Conservation (phyloP, 2,113 vertebrate species). For the Oryzias curvinotus region DNA sequence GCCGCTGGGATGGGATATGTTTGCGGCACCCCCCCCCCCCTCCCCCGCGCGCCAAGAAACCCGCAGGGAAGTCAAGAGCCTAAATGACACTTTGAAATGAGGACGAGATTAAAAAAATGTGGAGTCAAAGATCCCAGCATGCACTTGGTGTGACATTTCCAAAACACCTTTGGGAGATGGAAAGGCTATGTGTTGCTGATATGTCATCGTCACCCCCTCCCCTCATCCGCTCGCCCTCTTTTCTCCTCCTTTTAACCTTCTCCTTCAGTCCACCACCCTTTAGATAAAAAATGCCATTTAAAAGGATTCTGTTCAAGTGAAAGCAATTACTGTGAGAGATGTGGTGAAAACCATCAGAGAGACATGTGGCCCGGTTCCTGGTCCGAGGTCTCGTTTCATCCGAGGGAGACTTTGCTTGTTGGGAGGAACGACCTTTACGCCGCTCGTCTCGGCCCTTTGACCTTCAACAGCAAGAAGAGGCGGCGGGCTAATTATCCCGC, state of each 20-base stretch:
- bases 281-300: neutral
- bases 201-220: slow-evolving; percentile 28
- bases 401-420: slow-evolving; percentile 9
- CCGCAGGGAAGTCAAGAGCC: slow-evolving; percentile 71
- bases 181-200: slow-evolving; percentile 29
- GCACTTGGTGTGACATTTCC: slow-evolving; percentile 67
- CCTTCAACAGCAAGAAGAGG: slow-evolving; percentile 65
- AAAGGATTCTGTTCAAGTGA: neutral
- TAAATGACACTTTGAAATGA: slow-evolving; percentile 72
- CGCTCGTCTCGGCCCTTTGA: slow-evolving; percentile 37
- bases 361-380: slow-evolving; percentile 18
- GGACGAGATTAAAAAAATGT: slow-evolving; percentile 50
- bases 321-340: neutral
- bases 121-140: slow-evolving; percentile 54
- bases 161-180: slow-evolving; percentile 46
- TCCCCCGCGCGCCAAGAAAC: slow-evolving; percentile 41
- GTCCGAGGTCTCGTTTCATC: slow-evolving; percentile 38
- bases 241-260: slow-evolving; percentile 26
- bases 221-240: slow-evolving; percentile 28
- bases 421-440: slow-evolving; percentile 45
- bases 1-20: slow-evolving; percentile 39
- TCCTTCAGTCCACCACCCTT: neutral
- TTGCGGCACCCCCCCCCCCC: slow-evolving; percentile 54
- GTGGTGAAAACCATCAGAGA: too few relatives aligned
- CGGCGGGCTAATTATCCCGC: slow-evolving; percentile 65